Conservation (phyloP, 2,797 vertebrate species). For the Pygocentrus nattereri region DNA sequence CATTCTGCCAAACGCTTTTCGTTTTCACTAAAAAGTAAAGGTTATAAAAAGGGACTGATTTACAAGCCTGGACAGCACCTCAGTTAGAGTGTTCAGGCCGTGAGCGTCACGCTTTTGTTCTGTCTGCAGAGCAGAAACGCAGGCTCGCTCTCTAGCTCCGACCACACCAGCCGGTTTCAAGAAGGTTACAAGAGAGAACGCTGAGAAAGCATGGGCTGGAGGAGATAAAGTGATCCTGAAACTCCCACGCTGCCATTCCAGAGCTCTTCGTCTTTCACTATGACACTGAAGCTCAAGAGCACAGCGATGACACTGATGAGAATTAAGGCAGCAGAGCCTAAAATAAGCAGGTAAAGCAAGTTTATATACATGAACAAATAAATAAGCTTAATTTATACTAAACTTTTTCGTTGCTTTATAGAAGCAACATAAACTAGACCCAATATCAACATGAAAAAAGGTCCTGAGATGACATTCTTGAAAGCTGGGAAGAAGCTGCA, state of each 20-base stretch:
- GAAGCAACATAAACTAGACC: no score
- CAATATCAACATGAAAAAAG: no score
- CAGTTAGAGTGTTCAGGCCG: neutral
- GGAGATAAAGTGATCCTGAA: slow-evolving; percentile 20
- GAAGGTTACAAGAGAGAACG: neutral
- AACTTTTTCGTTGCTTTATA: no score
- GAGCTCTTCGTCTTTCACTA: neutral
- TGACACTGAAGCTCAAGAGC: neutral
- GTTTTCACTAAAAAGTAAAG: slow-evolving; percentile 1
- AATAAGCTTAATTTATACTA: no score
- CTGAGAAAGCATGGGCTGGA: neutral
- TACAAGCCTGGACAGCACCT: slow-evolving; percentile 20
- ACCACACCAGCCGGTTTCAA: neutral
- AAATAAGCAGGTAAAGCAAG: no score
- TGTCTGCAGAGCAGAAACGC: slow-evolving; percentile 1
- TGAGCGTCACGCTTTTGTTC: slow-evolving; percentile 4
- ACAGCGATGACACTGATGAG: neutral
- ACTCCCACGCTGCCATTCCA: slow-evolving; percentile 37
- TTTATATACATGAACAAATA: no score
- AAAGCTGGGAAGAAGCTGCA: no score
- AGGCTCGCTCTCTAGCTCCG: neutral
- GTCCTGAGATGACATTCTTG: no score
- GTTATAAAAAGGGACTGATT: slow-evolving; percentile 25
- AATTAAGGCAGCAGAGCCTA: neutral
- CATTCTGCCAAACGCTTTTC: neutral